These are phyloP conservation scores for Oopsacas minuta DNA, from an alignment of 37 sponge, comb jelly and placozoan species.

Conservation along the genomic window DNA sequence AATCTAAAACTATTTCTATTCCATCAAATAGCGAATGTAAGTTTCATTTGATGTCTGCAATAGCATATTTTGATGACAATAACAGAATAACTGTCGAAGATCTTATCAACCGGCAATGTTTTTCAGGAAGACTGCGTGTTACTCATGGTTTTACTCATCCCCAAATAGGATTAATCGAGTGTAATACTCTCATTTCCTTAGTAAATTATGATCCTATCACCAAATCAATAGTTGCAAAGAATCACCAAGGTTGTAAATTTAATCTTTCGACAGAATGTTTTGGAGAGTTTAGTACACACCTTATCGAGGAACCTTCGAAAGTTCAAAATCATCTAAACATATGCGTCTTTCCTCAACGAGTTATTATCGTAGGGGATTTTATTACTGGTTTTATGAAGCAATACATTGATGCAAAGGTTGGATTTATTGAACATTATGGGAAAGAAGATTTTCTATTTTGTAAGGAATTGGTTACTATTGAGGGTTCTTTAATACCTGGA, in stretches of 20 bases:
- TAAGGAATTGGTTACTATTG: not conserved
- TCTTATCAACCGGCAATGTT: not conserved
- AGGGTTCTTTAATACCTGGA: not conserved
- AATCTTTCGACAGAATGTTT: not conserved
- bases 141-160: not conserved
- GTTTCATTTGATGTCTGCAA: not conserved
- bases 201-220: not conserved
- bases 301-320: not conserved
- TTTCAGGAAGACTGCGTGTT: not conserved
- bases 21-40: not conserved
- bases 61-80: not conserved
- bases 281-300: not conserved
- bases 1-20: not conserved
- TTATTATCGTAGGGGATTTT: not conserved
- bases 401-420: not conserved
- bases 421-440: not conserved
- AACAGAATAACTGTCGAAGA: not conserved
- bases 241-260: not conserved
- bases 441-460: constrained; percentile 16
- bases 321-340: not conserved
- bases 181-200: not conserved
- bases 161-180: not conserved
- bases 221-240: not conserved
- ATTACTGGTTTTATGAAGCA: not conserved
- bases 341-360: not conserved